phyloP scores from a whole-genome alignment of 2,113 vertebrate genomes.

The Tychaedon coryphoeus region DNA sequence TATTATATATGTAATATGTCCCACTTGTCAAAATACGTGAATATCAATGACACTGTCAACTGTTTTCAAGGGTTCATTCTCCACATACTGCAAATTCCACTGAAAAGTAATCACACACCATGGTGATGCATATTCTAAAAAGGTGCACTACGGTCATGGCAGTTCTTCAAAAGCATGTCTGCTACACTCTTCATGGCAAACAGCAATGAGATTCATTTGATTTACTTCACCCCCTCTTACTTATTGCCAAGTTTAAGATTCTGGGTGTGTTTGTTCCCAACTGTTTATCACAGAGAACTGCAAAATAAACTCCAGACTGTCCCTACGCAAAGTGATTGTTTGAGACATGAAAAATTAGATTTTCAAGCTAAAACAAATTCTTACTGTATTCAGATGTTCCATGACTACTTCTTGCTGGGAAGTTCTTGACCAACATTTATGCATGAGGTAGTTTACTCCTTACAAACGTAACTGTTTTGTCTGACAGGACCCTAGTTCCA shows the following conservation, averaged over 20 bases:
- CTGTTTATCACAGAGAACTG: background rate
- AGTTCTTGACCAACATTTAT: background rate
- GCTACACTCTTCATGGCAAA: background rate
- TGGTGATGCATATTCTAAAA: background rate
- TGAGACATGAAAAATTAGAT: background rate
- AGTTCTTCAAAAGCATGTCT: background rate
- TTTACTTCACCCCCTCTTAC: background rate
- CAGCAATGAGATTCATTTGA: background rate
- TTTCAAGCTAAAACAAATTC: background rate
- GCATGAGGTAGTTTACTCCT: background rate
- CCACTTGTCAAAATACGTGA: background rate
- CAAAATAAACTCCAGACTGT: background rate
- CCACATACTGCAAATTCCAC: background rate
- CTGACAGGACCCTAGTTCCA: background rate
- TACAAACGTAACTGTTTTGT: background rate
- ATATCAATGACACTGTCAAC: background rate
- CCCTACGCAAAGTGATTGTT: background rate
- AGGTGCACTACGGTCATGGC: background rate
- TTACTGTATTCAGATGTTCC: background rate
- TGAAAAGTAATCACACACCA: background rate
- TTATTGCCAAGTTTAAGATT: background rate
- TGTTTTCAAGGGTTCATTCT: background rate
- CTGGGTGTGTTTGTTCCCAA: background rate
- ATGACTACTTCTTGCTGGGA: background rate
- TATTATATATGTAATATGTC: background rate